A percentile compares a stretch with the other conserved stretches of the same genome.
These are phyloP conservation scores for Piliocolobus tephrosceles DNA, from an alignment of 2,113 vertebrate species.

Conservation along the genomic window DNA sequence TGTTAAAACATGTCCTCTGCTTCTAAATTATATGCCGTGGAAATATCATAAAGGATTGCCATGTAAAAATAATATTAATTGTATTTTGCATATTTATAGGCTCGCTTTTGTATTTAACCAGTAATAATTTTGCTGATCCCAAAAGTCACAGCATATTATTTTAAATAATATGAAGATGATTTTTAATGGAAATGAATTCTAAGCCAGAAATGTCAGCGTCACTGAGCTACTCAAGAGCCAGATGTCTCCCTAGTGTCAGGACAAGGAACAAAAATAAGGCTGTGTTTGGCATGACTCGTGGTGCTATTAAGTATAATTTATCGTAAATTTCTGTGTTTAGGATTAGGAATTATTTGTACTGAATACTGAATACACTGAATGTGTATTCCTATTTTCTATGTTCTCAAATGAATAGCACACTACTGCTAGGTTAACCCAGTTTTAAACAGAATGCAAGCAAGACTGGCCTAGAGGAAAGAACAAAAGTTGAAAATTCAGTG, in stretches of 20 bases:
- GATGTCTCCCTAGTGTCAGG: not conserved
- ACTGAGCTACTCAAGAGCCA: not conserved
- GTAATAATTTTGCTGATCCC: not conserved
- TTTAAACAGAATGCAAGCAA: not conserved
- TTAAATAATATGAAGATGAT: not conserved
- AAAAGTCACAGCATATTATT: not conserved
- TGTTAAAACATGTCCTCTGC: not conserved
- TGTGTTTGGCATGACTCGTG: not conserved
- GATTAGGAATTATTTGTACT: not conserved
- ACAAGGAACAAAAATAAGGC: not conserved
- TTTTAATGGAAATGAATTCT: not conserved
- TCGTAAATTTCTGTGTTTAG: not conserved
- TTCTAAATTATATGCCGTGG: not conserved
- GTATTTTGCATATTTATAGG: not conserved
- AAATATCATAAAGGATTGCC: not conserved
- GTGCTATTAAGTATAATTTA: not conserved
- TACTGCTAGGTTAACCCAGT: not conserved
- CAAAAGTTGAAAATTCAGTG: not conserved
- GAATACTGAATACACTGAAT: not conserved
- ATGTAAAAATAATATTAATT: not conserved
- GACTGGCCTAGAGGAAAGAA: not conserved
- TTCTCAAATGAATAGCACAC: not conserved
- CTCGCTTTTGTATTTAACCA: not conserved
- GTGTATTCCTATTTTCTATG: not conserved
- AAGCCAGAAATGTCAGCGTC: not conserved